phyloP scores from a whole-genome alignment of 2,888 invertebrate species.

The Megastigmus dorsalis region DNA sequence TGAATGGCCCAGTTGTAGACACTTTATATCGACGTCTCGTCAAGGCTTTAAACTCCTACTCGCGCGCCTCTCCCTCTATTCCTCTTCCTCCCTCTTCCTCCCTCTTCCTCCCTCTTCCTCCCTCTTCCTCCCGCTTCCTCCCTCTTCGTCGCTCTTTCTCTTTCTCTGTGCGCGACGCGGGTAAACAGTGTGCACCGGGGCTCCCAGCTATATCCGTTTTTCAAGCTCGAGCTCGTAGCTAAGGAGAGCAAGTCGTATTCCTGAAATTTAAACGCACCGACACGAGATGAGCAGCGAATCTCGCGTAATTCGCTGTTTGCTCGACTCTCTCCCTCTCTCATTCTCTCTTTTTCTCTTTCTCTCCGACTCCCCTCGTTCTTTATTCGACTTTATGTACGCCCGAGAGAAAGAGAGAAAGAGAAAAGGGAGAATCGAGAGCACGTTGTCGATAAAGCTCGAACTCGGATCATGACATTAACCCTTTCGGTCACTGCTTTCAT shows the following conservation, averaged over 20 bases:
- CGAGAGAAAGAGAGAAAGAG: no score
- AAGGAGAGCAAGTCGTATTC: neutral
- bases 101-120: no score
- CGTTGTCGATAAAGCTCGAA: neutral
- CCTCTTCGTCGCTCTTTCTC: no score
- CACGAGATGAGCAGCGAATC: no score
- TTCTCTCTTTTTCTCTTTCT: neutral
- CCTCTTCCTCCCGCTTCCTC: no score
- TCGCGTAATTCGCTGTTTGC: conserved; percentile 1
- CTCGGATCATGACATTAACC: neutral
- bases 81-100: no score
- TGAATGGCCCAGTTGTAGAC: conserved; percentile 26
- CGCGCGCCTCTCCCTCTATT: neutral
- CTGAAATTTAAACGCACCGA: neutral
- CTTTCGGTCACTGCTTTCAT: neutral
- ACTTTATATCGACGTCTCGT: conserved; percentile 40
- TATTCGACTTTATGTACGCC: no score
- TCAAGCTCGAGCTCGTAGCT: conserved; percentile 2
- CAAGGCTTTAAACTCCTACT: conserved; percentile 18
- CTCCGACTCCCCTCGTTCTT: neutral
- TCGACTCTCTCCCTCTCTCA: neutral
- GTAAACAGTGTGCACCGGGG: no score
- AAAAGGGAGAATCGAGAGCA: no score
- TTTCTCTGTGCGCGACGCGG: no score
- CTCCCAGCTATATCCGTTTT: neutral